Percentiles rank a stretch among this genome's conserved stretches.
Evolutionary conservation across 2,113 vertebrate species (phyloP).

Genomic region (Illadopsis cleaveri): DNA sequence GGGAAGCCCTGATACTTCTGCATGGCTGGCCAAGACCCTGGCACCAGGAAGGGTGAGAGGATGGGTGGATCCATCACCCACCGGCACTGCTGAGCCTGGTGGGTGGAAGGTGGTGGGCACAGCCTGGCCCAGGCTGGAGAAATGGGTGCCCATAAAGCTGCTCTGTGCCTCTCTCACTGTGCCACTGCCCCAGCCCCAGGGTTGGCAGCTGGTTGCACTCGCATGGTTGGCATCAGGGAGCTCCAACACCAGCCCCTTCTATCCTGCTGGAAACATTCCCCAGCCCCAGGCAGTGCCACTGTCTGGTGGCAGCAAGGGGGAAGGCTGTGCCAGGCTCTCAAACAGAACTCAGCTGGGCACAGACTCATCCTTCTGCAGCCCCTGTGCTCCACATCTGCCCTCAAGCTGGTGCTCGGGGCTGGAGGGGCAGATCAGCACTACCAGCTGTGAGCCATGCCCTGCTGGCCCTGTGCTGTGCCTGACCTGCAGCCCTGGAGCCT

Average conservation of each 20-base stretch:
- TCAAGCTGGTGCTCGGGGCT: fast-evolving
- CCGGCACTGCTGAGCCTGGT: fast-evolving
- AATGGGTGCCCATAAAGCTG: neutral
- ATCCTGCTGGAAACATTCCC: neutral
- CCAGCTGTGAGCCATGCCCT: neutral
- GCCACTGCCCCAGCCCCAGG: fast-evolving
- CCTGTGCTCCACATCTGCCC: neutral
- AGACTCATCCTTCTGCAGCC: neutral
- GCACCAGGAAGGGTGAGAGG: too few species aligned
- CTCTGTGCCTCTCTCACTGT: fast-evolving
- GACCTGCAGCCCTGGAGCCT: neutral
- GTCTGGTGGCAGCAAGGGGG: fast-evolving
- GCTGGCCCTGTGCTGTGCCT: neutral
- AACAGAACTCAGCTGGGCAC: neutral
- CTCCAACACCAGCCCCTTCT: neutral
- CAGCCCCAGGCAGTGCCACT: fast-evolving
- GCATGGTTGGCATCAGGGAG: fast-evolving
- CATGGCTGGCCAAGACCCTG: fast-evolving
- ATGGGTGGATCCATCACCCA: fast-evolving
- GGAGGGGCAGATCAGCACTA: neutral
- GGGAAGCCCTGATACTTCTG: neutral
- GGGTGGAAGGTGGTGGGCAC: neutral
- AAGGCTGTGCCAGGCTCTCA: neutral
- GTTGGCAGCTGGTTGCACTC: fast-evolving
- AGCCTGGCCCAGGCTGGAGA: neutral